Base-by-base conservation (phyloP, 2,113 vertebrate species). In the Lampris megalopsis region DNA sequence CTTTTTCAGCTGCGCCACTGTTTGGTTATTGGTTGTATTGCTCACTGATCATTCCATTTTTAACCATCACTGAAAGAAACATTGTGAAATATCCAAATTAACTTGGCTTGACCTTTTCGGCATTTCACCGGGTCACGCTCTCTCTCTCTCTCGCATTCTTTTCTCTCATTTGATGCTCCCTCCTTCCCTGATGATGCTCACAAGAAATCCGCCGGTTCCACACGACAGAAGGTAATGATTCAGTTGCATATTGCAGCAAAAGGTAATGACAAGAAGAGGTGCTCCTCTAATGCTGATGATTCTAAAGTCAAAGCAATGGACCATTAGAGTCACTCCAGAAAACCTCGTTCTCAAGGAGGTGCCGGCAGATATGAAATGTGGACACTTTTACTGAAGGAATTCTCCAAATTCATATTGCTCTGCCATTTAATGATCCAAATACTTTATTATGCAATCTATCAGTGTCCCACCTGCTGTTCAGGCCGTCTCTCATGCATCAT, bases 341-440 rank as follows among this genome's bases (percentile, higher is more conserved):
- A 83, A 63, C 79, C 71, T 80, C 76, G 48, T 73, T 60, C 86
- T 85, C 80, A 64, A 47, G 80, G 64, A 85, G 84, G 75, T 65
- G 79, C 73, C 72, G 75, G 76, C 61, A 57, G 24, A 79, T 78
- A 83, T 80, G 78, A 81, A 73, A 78, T 79, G 79, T 79, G 86
- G 64, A 79, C 80, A 71, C 64, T 77, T 92, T 69, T 77, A 74
- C 65, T 76, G 52, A 75, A 50, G 71, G 82, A 79, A 84, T 73
- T 77, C 83, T 83, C 70, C 81, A 85, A 80, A 84, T 80, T 82
- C 82, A 81, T 84, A 69, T 73, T 74, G 82, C 77, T 86, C 86
- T 83, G 86, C 49, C 71, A 58, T 81, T 84, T 82, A 91, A 91
- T 86, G 88, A 87, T 67, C 73, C 73, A 73, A 84, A 84, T 87